Conservation (phyloP, 53 echinoderm and acorn worm species). For the Paracentrotus lividus region DNA sequence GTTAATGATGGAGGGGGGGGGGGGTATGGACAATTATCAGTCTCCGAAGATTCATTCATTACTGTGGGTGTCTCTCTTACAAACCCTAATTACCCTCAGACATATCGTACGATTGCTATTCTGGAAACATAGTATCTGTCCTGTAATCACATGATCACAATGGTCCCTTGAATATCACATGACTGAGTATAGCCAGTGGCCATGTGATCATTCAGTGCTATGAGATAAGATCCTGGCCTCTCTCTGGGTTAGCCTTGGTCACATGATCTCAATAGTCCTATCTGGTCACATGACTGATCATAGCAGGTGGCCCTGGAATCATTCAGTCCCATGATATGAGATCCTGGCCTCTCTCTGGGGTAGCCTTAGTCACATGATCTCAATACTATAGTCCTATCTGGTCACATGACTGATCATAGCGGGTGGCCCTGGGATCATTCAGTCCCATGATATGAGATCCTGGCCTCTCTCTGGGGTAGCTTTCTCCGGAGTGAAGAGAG, state of each 20-base stretch:
- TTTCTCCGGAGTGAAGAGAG: conserved; percentile 44
- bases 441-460: conserved; percentile 18
- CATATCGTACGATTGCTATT: neutral
- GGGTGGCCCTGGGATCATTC: neutral
- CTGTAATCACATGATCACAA: no score
- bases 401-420: neutral
- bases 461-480: neutral
- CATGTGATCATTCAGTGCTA: neutral
- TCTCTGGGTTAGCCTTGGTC: neutral
- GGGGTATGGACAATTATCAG: no score
- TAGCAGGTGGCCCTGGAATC: neutral
- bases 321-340: conserved; percentile 1
- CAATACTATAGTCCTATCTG: no score
- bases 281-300: neutral
- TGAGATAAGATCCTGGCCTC: neutral
- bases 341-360: conserved; percentile 4
- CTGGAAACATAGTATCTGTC: neutral
- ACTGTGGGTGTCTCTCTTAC: neutral
- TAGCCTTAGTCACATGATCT: no score
- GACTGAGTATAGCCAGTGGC: neutral
- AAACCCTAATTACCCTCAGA: neutral
- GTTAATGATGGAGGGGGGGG: no score
- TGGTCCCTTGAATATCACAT: no score
- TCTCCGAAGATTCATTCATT: no score
- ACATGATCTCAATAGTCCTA: no score